A percentile compares a stretch with the other conserved stretches of the same genome.
Conservation (phyloP, 2,888 invertebrate species). For the Homarus gammarus region DNA sequence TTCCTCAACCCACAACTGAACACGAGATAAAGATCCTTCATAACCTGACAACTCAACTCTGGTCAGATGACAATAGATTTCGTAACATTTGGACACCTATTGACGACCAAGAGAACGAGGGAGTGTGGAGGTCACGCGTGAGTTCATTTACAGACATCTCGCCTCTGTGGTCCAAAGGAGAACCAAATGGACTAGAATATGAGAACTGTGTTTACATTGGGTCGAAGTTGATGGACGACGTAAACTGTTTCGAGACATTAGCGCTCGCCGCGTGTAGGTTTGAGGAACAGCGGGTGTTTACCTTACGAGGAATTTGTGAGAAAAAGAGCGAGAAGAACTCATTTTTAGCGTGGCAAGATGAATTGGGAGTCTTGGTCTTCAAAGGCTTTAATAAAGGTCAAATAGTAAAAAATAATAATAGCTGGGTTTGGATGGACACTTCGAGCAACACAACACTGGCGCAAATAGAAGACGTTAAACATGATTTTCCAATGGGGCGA, state of each 20-base stretch:
- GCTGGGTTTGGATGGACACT: conserved; percentile 50
- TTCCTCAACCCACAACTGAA: conserved; percentile 39
- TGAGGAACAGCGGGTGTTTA: conserved; percentile 41
- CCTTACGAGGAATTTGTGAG: conserved; percentile 48
- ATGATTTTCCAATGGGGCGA: conserved; percentile 66
- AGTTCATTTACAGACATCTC: not conserved
- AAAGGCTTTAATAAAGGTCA: conserved; percentile 48
- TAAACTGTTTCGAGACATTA: conserved; percentile 36
- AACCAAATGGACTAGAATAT: conserved; percentile 41
- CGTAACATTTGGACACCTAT: conserved; percentile 28
- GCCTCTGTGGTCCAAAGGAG: conserved; percentile 30
- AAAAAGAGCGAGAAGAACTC: conserved; percentile 23
- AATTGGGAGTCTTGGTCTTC: conserved; percentile 27
- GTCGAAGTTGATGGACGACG: conserved; percentile 7
- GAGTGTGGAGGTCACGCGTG: conserved; percentile 35
- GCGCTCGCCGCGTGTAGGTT: conserved; percentile 49
- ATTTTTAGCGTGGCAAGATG: conserved; percentile 49
- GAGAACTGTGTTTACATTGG: conserved; percentile 46
- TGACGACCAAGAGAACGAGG: conserved; percentile 46
- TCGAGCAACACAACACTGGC: conserved; percentile 29
- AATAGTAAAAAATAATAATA: conserved; percentile 23
- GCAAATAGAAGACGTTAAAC: not conserved
- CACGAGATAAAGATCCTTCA: conserved; percentile 17
- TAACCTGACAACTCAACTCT: not conserved
- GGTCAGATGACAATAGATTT: not conserved